phyloP scores from a whole-genome alignment of 2,797 vertebrate species.

The Halcyon leucocephala region DNA sequence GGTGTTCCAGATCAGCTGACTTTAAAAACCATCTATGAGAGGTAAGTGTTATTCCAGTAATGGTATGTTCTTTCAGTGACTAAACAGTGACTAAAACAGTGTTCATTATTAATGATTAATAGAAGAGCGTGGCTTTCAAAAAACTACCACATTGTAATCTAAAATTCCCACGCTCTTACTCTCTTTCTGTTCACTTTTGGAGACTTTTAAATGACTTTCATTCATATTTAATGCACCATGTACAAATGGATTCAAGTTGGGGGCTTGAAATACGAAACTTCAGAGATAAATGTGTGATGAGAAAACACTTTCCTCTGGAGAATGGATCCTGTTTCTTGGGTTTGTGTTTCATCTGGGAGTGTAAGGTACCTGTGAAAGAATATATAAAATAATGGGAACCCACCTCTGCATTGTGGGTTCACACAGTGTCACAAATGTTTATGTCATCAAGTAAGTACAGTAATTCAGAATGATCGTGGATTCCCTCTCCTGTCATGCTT shows the following conservation, averaged over 20 bases:
- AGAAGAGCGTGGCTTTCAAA: background rate
- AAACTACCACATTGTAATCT: background rate
- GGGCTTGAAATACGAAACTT: background rate
- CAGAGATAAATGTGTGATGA: background rate
- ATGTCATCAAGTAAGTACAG: background rate
- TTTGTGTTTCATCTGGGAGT: background rate
- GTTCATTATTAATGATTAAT: background rate
- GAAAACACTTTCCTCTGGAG: background rate
- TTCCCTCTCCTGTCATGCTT: background rate
- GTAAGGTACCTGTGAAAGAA: background rate
- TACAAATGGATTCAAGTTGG: background rate
- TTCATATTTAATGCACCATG: background rate
- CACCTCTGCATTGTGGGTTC: background rate
- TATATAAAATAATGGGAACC: background rate
- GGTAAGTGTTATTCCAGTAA: conserved; percentile 75
- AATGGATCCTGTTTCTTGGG: background rate
- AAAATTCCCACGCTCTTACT: background rate
- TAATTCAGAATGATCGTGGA: background rate
- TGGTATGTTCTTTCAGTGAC: background rate
- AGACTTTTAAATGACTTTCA: background rate
- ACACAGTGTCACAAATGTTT: background rate
- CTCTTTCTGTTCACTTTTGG: background rate
- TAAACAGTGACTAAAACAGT: background rate
- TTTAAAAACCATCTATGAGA: conserved; percentile 94
- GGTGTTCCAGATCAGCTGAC: conserved; percentile 90